Conservation (phyloP, 37 sponge, comb jelly and placozoan genomes). For the Ephydatia muelleri region DNA sequence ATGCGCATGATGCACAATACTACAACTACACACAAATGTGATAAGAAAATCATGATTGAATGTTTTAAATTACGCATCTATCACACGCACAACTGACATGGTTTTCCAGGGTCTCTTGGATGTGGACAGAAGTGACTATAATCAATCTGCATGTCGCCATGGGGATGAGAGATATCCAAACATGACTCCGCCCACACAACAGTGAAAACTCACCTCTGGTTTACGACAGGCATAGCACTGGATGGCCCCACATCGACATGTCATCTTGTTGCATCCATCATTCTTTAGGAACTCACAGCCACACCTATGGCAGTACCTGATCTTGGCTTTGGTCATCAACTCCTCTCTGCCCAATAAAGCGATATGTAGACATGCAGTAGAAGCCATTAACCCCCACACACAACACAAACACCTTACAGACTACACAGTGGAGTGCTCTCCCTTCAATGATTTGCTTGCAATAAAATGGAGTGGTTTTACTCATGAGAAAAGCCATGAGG, state of each 20-base stretch:
- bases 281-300: not conserved
- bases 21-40: not conserved
- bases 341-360: not conserved
- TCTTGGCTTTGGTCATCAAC: not conserved
- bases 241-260: not conserved
- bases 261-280: not conserved
- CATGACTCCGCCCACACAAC: not conserved
- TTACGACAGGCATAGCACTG: not conserved
- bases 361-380: not conserved
- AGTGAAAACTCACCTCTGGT: not conserved
- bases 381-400: no score
- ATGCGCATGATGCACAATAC: not conserved
- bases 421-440: no score
- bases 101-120: not conserved
- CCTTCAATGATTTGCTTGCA: no score
- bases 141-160: not conserved
- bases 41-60: not conserved
- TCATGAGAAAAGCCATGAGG: no score
- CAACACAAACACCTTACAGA: not conserved
- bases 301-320: not conserved
- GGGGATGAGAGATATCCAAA: not conserved
- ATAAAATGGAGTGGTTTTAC: no score
- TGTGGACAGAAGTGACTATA: not conserved
- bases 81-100: not conserved
- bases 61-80: no score